Evolutionary conservation across 2,888 invertebrate species (phyloP).

Genomic region (Lottia gigantea): DNA sequence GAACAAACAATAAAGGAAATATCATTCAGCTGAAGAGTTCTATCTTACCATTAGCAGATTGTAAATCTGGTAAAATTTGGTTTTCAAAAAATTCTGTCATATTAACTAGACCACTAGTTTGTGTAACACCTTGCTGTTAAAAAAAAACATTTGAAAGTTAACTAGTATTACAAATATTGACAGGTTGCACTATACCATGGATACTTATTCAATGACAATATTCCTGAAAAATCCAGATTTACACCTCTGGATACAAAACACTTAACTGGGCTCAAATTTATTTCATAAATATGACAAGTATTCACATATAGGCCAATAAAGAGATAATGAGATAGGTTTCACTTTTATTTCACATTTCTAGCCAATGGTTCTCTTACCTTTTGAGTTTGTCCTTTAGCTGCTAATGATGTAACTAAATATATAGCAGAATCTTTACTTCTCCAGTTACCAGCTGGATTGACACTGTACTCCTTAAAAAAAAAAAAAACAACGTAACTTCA

Average conservation of each 20-base stretch:
- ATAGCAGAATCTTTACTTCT: slow-evolving; percentile 95
- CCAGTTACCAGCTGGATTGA: slow-evolving; percentile 85
- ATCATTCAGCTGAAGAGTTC: neutral
- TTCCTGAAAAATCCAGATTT: neutral
- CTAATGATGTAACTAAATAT: slow-evolving; percentile 94
- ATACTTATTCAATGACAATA: too few species aligned
- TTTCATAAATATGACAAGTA: too few species aligned
- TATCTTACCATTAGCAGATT: slow-evolving; percentile 73
- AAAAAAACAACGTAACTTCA: neutral
- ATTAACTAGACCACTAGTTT: slow-evolving; percentile 89
- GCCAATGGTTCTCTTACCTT: slow-evolving; percentile 36
- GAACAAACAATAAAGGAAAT: neutral
- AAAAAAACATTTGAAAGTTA: slow-evolving; percentile 14
- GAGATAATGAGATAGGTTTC: too few species aligned
- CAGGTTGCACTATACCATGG: too few species aligned
- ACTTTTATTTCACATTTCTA: too few species aligned
- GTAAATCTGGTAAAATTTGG: slow-evolving; percentile 88
- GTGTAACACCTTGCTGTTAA: slow-evolving; percentile 83
- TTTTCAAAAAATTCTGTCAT: slow-evolving; percentile 88
- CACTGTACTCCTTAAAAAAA: slow-evolving; percentile 76
- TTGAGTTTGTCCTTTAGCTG: slow-evolving; percentile 77
- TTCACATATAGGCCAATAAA: too few species aligned
- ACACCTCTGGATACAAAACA: too few species aligned
- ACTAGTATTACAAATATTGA: neutral
- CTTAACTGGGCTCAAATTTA: too few species aligned